Conservation (phyloP, 2,113 vertebrate genomes). For the Prunella fulvescens region DNA sequence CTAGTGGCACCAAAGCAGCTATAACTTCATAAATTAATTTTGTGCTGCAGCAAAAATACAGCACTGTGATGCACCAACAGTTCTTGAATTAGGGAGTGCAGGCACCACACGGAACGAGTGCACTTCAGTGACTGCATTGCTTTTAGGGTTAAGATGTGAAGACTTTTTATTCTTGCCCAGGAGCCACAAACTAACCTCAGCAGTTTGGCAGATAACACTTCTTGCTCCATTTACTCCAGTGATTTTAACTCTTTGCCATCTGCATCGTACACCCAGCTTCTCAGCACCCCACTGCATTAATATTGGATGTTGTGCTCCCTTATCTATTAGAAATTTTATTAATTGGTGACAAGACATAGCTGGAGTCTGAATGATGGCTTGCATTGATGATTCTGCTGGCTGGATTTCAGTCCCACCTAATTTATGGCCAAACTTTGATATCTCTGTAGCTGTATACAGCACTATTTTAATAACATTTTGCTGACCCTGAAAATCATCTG, state of each 20-base stretch:
- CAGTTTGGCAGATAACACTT: not conserved
- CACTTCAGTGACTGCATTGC: not conserved
- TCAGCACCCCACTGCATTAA: not conserved
- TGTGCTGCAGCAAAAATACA: not conserved
- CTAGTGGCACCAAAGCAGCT: not conserved
- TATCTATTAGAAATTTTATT: not conserved
- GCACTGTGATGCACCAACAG: not conserved
- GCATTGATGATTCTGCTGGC: not conserved
- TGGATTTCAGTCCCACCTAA: not conserved
- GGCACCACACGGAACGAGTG: rapidly evolving
- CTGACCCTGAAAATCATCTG: not conserved
- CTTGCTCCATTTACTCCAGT: not conserved
- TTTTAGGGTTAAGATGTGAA: not conserved
- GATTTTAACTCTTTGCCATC: not conserved
- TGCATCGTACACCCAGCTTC: rapidly evolving
- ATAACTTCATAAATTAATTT: not conserved
- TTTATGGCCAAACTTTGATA: not conserved
- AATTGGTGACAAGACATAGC: not conserved
- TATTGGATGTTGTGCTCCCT: not conserved
- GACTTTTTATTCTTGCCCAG: not conserved
- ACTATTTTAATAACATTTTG: not conserved
- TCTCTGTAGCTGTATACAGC: not conserved
- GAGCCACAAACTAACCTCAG: not conserved
- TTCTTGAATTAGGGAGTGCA: not conserved
- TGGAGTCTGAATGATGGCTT: not conserved